Percentiles rank a stretch among this genome's conserved stretches.
phyloP scores from a whole-genome alignment of 2,888 invertebrate species.

The Polyploca ridens region DNA sequence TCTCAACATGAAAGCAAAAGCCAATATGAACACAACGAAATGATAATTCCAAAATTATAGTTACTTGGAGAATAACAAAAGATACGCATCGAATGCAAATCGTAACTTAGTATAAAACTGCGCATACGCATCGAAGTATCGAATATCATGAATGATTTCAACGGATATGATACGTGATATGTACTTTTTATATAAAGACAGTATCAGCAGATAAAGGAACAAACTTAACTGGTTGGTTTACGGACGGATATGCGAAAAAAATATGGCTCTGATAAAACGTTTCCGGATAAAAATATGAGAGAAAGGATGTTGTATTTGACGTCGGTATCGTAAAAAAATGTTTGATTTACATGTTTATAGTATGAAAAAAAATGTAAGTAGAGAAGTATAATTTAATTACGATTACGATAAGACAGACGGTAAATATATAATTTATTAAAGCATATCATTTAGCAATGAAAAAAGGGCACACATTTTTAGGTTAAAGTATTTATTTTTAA shows the following conservation, averaged over 20 bases:
- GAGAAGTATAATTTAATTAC: too few species aligned
- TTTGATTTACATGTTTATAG: not conserved
- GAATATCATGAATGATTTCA: slow-evolving; percentile 38
- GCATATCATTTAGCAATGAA: too few species aligned
- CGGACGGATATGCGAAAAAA: slow-evolving; percentile 55
- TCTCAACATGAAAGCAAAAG: not conserved
- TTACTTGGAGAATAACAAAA: slow-evolving; percentile 1
- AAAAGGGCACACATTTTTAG: not conserved
- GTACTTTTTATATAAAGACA: slow-evolving; percentile 14
- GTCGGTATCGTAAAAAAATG: not conserved
- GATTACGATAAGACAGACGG: too few species aligned
- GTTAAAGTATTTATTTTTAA: not conserved
- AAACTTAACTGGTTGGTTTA: slow-evolving; percentile 9
- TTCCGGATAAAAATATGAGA: slow-evolving; percentile 40
- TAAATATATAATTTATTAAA: too few species aligned
- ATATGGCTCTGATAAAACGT: slow-evolving; percentile 50
- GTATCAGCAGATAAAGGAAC: slow-evolving; percentile 17
- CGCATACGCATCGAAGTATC: slow-evolving; percentile 31
- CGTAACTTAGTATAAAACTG: slow-evolving; percentile 24
- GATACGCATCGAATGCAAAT: slow-evolving; percentile 12
- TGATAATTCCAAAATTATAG: not conserved
- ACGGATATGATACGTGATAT: slow-evolving; percentile 59
- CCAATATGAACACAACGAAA: slow-evolving; percentile 6
- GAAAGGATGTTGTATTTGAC: slow-evolving; percentile 17
- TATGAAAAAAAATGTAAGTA: too few species aligned